phyloP scores from a whole-genome alignment of 35 echinoderm and acorn worm genomes.

The Heliocidaris erythrogramma region DNA sequence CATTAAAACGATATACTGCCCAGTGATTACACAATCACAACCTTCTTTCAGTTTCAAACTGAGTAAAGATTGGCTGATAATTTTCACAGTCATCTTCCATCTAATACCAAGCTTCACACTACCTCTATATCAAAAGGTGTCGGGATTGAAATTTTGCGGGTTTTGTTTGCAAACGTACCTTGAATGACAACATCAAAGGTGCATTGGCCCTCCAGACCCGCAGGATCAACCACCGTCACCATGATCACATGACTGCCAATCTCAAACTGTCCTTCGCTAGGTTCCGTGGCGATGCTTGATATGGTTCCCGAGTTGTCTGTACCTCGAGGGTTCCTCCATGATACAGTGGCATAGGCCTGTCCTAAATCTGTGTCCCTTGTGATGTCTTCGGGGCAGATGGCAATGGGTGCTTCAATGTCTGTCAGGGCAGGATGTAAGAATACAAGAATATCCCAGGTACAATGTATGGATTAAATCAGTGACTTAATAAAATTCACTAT shows the following conservation, averaged over 20 bases:
- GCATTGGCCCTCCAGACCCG: conserved; percentile 33
- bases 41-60: no score
- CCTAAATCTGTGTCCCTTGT: neutral
- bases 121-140: no score
- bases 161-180: neutral
- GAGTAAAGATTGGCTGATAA: no score
- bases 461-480: no score
- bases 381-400: conserved; percentile 24
- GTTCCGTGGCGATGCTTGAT: neutral
- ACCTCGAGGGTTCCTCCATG: neutral
- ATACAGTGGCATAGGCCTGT: conserved; percentile 20
- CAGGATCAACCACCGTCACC: conserved; percentile 20
- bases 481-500: no score
- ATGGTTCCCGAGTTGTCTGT: conserved; percentile 40
- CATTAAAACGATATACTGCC: no score
- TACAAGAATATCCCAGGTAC: no score
- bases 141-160: no score
- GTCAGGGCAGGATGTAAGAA: neutral
- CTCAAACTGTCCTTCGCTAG: neutral
- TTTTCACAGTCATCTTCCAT: no score
- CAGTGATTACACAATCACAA: no score
- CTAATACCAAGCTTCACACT: no score
- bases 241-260: conserved; percentile 41
- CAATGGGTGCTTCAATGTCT: conserved; percentile 15
- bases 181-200: neutral